phyloP scores from a whole-genome alignment of 2,888 invertebrate species.

The Agapetus fuscipes region DNA sequence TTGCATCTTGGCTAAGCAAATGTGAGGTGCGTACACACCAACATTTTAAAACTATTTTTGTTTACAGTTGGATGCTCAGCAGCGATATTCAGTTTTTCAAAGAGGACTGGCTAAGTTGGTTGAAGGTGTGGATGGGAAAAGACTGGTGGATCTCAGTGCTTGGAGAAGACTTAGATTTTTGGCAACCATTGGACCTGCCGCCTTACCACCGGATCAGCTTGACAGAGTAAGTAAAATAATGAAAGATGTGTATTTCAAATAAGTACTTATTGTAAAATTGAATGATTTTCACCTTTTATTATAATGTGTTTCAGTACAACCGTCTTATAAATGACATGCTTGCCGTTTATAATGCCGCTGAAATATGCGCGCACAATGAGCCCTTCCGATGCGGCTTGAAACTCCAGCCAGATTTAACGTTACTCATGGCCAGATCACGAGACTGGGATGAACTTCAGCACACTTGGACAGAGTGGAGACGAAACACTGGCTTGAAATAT shows the following conservation, averaged over 20 bases:
- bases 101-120: conserved; percentile 69
- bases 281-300: not conserved
- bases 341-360: conserved; percentile 75
- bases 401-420: conserved; percentile 66
- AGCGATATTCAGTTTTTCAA: conserved; percentile 73
- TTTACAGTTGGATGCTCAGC: conserved; percentile 68
- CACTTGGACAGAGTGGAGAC: conserved; percentile 85
- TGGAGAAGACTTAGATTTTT: conserved; percentile 66
- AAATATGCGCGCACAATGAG: conserved; percentile 76
- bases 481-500: conserved; percentile 72
- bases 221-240: conserved; percentile 55
- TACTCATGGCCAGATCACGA: conserved; percentile 68
- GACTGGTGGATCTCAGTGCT: conserved; percentile 57
- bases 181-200: conserved; percentile 74
- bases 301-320: conserved; percentile 58
- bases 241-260: too few species aligned
- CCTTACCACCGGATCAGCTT: conserved; percentile 70
- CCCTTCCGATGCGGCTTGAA: conserved; percentile 74
- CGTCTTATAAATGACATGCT: conserved; percentile 82
- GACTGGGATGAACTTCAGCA: conserved; percentile 85
- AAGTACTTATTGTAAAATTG: not conserved
- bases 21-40: too few species aligned
- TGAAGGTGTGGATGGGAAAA: conserved; percentile 55
- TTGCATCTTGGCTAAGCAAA: too few species aligned
- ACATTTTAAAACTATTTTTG: too few species aligned